Evolutionary conservation across 1,140 invertebrate genomes (phyloP), one percentile per base, ranked within the genome.

Genomic region (Heliconius nattereri): DNA sequence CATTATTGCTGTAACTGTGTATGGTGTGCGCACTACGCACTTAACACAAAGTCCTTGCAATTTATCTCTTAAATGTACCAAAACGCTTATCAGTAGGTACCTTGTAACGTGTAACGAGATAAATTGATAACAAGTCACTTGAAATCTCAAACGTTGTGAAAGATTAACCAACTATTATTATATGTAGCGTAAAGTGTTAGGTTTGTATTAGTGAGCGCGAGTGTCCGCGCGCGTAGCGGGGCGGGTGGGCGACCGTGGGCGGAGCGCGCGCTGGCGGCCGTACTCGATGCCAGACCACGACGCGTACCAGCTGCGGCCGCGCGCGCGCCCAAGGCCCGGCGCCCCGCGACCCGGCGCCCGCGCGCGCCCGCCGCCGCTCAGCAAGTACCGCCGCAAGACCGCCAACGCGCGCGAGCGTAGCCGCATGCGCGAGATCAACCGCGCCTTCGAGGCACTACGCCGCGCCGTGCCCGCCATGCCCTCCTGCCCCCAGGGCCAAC

Each of bases 351-450:
- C 89, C 32, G 32, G 90, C 79, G 83, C 91, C 66, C 89, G 91
- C 74, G 11, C 90, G 94, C 70, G 83, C 54, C 90, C 98, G 7
- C 96, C 98, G 70, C 98, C 98, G 2, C 95, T 98, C 78, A 98
- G 97, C 94, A 98, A 98, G 92, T 98, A 98, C 92, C 94, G 98
- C 29, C 95, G 98, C 81, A 98, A 98, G 94, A 98, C 98, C 3
- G 98, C 98, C 1, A 98, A 98, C 95, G 97, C 98, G 0, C 92
- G 98, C 7, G 98, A 98, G 92, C 90, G 98, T 40, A 96, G 96
- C 75, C 94, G 98, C 72, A 98, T 98, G 98, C 95, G 97, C 74
- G 98, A 98, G 90, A 98, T 98, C 81, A 98, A 98, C 93, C 95
- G 96, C 71, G 98, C 98, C 1, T 98, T 98, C 93, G 97, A 98